Conservation (phyloP, 2,113 vertebrate genomes). For the Sialia sialis region DNA sequence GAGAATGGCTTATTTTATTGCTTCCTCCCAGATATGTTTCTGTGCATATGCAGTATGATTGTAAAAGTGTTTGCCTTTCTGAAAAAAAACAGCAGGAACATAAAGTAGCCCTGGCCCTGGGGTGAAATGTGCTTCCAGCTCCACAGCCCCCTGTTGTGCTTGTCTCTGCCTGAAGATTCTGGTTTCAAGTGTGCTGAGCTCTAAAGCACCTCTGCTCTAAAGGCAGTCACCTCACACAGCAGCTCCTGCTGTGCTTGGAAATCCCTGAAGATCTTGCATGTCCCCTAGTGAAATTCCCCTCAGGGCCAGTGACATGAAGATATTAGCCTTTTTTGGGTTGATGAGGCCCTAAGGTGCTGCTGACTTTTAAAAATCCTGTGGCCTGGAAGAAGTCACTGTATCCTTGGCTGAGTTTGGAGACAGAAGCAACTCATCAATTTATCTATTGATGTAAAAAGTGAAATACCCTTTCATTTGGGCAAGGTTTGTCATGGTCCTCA, state of each 20-base stretch:
- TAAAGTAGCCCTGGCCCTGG: neutral
- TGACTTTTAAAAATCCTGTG: neutral
- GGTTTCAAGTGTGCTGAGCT: neutral
- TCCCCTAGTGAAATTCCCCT: neutral
- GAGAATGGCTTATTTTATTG: neutral
- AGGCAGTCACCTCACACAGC: neutral
- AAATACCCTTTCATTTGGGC: neutral
- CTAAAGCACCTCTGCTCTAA: neutral
- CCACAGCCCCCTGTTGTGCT: too few species aligned
- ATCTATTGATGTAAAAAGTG: neutral
- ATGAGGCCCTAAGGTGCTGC: neutral
- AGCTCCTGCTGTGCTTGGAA: neutral
- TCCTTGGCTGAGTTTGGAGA: neutral
- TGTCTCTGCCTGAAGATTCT: neutral
- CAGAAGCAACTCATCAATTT: neutral
- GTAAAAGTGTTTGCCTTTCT: neutral
- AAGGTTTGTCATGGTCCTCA: neutral
- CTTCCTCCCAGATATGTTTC: neutral
- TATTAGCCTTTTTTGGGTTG: neutral
- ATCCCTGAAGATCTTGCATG: neutral
- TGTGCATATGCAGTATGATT: neutral
- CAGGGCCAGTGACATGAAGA: neutral
- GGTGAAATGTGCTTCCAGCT: neutral
- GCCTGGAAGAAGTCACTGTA: neutral
- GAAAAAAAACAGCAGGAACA: neutral